phyloP scores from a whole-genome alignment of 2,888 invertebrate genomes.

The Mechanitis messenoides region DNA sequence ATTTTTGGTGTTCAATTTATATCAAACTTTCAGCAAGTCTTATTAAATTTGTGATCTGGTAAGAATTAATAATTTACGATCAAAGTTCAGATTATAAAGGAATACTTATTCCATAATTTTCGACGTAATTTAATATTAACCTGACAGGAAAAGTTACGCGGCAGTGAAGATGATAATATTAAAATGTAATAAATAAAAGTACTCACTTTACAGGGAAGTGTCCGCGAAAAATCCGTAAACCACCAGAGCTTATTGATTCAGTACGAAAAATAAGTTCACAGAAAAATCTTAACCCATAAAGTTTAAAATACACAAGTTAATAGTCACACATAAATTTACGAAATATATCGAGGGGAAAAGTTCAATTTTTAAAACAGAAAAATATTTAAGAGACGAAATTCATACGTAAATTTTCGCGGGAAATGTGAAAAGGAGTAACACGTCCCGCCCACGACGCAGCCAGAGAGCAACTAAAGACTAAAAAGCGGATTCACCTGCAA shows the following conservation, averaged over 20 bases:
- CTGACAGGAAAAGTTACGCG: too few species aligned
- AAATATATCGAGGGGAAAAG: slow-evolving; percentile 31
- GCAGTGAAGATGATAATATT: too few species aligned
- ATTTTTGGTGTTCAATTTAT: slow-evolving; percentile 4
- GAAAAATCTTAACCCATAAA: slow-evolving; percentile 42
- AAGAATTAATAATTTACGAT: slow-evolving; percentile 47
- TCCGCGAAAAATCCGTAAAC: slow-evolving; percentile 30
- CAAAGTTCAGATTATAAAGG: slow-evolving; percentile 41
- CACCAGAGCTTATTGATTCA: slow-evolving; percentile 33
- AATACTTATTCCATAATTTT: slow-evolving; percentile 43
- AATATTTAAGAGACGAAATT: slow-evolving; percentile 25
- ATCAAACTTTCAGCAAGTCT: slow-evolving; percentile 31
- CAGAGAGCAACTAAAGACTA: slow-evolving; percentile 55
- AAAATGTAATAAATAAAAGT: slow-evolving; percentile 2
- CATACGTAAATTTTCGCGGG: slow-evolving; percentile 70
- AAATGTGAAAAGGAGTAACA: slow-evolving; percentile 41
- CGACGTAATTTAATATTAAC: slow-evolving; percentile 23
- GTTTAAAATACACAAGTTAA: slow-evolving; percentile 44
- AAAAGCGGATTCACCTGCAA: slow-evolving; percentile 65
- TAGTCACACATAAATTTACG: slow-evolving; percentile 49
- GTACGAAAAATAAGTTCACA: slow-evolving; percentile 41
- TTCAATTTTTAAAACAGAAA: slow-evolving; percentile 21
- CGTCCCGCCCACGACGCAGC: slow-evolving; percentile 55
- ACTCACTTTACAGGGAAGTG: slow-evolving; percentile 33
- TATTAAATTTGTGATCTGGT: slow-evolving; percentile 32